These are phyloP conservation scores for Drosophila atroscutellata DNA, from an alignment of 2,888 invertebrate genomes.

Conservation along the genomic window DNA sequence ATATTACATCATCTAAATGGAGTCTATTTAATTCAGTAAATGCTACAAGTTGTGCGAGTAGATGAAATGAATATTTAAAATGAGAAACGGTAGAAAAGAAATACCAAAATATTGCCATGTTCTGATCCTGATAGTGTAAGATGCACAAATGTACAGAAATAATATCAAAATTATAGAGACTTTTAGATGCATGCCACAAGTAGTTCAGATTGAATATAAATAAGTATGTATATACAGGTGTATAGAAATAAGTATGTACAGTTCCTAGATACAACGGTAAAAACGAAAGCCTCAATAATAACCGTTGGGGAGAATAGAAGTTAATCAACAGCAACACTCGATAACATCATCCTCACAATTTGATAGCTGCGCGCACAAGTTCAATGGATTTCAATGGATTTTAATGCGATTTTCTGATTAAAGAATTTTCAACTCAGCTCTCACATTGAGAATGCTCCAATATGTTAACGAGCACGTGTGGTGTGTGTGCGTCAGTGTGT, in stretches of 20 bases:
- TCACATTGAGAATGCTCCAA: slow-evolving; percentile 13
- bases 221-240: slow-evolving; percentile 13
- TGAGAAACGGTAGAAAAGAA: slow-evolving; percentile 5
- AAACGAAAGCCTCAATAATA: slow-evolving; percentile 14
- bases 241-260: slow-evolving; percentile 2
- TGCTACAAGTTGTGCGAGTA: slow-evolving; percentile 18
- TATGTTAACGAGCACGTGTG: slow-evolving; percentile 4
- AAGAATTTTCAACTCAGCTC: slow-evolving; percentile 29
- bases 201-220: slow-evolving; percentile 3
- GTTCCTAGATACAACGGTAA: slow-evolving; percentile 1
- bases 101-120: background rate
- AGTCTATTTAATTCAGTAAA: slow-evolving; percentile 26
- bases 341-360: slow-evolving; percentile 22
- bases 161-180: slow-evolving; percentile 8
- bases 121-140: background rate
- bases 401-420: slow-evolving; percentile 71
- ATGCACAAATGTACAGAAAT: slow-evolving; percentile 4
- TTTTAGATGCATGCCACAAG: slow-evolving; percentile 42
- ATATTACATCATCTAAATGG: slow-evolving; percentile 34
- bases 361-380: slow-evolving; percentile 27
- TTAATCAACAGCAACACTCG: slow-evolving; percentile 26
- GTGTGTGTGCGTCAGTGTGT: background rate
- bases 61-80: slow-evolving; percentile 18
- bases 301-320: background rate
- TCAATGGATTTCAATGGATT: slow-evolving; percentile 48